Evolutionary conservation across 2,888 invertebrate genomes (phyloP).

Genomic region (Cephonodes hylas): DNA sequence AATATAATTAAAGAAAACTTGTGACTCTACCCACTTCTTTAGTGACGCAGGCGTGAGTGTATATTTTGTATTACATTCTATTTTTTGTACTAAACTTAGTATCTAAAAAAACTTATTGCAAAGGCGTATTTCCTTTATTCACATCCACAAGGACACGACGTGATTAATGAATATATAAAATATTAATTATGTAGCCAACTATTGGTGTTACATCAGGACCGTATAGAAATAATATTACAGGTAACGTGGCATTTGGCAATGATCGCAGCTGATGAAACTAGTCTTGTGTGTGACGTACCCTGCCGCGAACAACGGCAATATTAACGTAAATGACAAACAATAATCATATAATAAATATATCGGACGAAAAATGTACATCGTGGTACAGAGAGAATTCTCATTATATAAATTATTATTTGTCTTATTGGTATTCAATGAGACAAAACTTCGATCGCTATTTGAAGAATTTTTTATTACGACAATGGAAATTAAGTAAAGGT

Average conservation of each 20-base stretch:
- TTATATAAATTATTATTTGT: no score
- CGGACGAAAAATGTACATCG: no score
- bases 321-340: not conserved
- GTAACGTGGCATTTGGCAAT: conserved; percentile 3
- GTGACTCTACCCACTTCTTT: no score
- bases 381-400: no score
- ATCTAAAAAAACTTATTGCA: not conserved
- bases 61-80: not conserved
- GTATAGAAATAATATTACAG: not conserved
- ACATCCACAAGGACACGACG: not conserved
- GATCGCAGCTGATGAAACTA: conserved; percentile 4
- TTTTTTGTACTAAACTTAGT: not conserved
- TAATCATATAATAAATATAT: not conserved
- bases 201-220: not conserved
- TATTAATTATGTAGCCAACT: not conserved
- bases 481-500: no score
- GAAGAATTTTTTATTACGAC: no score
- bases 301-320: not conserved
- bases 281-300: not conserved
- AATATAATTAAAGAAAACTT: no score
- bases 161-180: not conserved
- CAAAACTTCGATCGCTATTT: no score
- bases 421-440: no score
- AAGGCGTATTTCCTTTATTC: not conserved
- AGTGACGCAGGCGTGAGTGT: no score